These are phyloP conservation scores for Timema cristinae DNA, from an alignment of 2,888 invertebrate species.

Conservation along the genomic window DNA sequence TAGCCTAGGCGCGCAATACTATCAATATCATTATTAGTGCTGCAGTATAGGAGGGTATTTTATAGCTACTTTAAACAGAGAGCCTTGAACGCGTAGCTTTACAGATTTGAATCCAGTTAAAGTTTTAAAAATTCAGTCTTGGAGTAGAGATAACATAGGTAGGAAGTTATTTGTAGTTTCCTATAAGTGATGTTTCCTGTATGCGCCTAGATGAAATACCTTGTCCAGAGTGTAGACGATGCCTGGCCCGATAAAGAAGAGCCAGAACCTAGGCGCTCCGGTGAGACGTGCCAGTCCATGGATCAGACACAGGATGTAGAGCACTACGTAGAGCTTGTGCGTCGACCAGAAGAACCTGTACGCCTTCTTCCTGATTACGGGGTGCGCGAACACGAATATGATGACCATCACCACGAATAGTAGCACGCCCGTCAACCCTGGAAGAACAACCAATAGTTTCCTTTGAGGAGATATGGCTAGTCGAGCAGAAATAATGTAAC, in stretches of 20 bases:
- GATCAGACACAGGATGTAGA: slow-evolving; percentile 81
- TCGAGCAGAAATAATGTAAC: too few relatives aligned
- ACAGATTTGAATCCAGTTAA: too few relatives aligned
- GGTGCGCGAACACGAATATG: slow-evolving; percentile 96
- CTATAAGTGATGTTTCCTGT: background rate
- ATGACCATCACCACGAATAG: slow-evolving; percentile 89
- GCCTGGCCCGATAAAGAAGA: slow-evolving; percentile 89
- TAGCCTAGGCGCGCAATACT: too few relatives aligned
- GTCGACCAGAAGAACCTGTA: slow-evolving; percentile 96
- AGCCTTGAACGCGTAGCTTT: too few relatives aligned
- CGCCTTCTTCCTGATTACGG: slow-evolving; percentile 84
- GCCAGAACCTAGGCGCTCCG: slow-evolving; percentile 89
- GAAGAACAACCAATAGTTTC: slow-evolving; percentile 30
- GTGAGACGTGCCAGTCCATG: slow-evolving; percentile 90
- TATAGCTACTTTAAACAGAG: too few relatives aligned
- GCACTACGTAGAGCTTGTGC: slow-evolving; percentile 80
- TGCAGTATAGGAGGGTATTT: too few relatives aligned
- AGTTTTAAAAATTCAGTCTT: too few relatives aligned
- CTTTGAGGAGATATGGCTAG: too few relatives aligned
- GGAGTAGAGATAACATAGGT: background rate
- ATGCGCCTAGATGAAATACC: slow-evolving; percentile 44
- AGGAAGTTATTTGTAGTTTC: background rate
- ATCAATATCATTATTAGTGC: too few relatives aligned
- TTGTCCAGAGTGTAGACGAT: slow-evolving; percentile 87
- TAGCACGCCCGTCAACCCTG: slow-evolving; percentile 81